A percentile compares a stretch with the other conserved stretches of the same genome.
These are phyloP conservation scores for Setipinna tenuifilis DNA, from an alignment of 2,797 vertebrate species.

Conservation along the genomic window DNA sequence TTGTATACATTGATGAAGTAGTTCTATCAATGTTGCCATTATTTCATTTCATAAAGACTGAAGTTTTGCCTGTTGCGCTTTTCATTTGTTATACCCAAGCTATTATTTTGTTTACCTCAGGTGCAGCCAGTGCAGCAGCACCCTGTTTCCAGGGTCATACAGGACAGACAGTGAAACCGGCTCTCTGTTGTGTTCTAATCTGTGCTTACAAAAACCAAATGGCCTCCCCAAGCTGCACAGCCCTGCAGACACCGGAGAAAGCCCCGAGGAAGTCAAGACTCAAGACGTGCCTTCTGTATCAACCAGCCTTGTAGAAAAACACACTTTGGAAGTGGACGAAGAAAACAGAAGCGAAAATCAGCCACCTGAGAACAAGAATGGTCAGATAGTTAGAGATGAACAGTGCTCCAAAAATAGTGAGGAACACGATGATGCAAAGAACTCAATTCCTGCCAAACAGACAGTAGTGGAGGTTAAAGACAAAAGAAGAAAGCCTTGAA, in stretches of 20 bases:
- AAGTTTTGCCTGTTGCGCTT: too few species aligned
- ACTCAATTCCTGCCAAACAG: neutral
- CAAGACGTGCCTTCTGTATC: neutral
- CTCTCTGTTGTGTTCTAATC: constrained; percentile 83
- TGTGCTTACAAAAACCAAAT: constrained; percentile 67
- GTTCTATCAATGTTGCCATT: neutral
- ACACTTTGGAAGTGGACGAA: too few species aligned
- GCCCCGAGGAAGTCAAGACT: neutral
- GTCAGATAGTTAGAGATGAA: too few species aligned
- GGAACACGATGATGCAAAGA: neutral
- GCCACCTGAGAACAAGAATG: neutral
- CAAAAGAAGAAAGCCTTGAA: neutral
- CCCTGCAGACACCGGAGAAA: constrained; percentile 40
- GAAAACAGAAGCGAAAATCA: neutral
- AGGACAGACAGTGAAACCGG: constrained; percentile 75
- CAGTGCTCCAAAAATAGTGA: neutral
- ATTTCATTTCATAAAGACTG: too few species aligned
- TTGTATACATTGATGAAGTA: neutral
- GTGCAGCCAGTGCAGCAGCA: constrained; percentile 89
- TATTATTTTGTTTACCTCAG: constrained; percentile 64
- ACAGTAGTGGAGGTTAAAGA: neutral
- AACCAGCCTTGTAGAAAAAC: too few species aligned
- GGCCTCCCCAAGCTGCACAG: constrained; percentile 66
- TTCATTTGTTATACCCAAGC: too few species aligned
- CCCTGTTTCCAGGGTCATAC: constrained; percentile 88